Evolutionary conservation across 2,797 vertebrate species (phyloP).

Genomic region (Allobates femoralis): DNA sequence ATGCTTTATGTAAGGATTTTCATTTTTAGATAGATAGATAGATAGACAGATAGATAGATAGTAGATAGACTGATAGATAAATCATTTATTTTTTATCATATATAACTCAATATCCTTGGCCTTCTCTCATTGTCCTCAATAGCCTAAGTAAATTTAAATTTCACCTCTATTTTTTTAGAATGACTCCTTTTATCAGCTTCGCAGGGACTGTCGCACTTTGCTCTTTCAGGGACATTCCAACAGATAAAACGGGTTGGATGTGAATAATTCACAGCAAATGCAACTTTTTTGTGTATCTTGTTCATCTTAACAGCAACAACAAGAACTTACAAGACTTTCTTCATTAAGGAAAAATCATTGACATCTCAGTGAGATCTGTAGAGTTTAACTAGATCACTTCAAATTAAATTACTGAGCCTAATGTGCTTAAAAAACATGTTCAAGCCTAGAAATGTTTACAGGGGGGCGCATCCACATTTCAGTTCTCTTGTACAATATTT

Average conservation of each 20-base stretch:
- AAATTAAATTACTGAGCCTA: conserved; percentile 35
- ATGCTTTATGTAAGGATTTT: too few species aligned
- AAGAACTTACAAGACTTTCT: conserved; percentile 50
- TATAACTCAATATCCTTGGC: background rate
- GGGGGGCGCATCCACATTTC: background rate
- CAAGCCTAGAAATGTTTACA: background rate
- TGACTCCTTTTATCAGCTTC: conserved; percentile 39
- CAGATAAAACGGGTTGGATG: conserved; percentile 50
- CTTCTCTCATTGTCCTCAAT: background rate
- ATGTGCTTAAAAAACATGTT: background rate
- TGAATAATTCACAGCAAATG: conserved; percentile 46
- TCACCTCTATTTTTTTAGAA: conserved; percentile 42
- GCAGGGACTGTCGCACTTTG: conserved; percentile 32
- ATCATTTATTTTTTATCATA: too few species aligned
- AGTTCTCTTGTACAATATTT: background rate
- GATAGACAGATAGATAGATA: background rate
- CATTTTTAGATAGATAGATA: background rate
- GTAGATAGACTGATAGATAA: background rate
- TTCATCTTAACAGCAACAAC: conserved; percentile 46
- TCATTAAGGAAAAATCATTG: conserved; percentile 48
- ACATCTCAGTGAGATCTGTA: conserved; percentile 31
- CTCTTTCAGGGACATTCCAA: conserved; percentile 32
- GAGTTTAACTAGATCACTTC: conserved; percentile 26
- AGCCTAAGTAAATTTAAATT: background rate
- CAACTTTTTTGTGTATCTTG: conserved; percentile 32